Evolutionary conservation across 2,888 invertebrate species (phyloP), one percentile per base, ranked within the genome.

Genomic region (Diarsia dahlii): DNA sequence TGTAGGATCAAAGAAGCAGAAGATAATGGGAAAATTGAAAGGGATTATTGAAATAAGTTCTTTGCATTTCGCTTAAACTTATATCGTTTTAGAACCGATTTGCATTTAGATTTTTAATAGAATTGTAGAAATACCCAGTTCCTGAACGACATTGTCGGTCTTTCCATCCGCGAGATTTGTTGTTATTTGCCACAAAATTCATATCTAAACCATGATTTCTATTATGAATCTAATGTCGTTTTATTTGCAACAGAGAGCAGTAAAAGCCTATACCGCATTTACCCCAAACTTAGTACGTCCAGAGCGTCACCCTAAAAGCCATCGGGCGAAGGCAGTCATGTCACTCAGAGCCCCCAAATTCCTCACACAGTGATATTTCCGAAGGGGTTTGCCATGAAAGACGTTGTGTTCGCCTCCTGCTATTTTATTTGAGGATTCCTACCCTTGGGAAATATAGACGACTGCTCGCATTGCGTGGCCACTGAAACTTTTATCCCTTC

Each of bases 291-390:
- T 50, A 64, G 56, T 75, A 78, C 67, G 28, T 76, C 78, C 68
- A 65, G 50, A 66, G 39, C 71, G 78, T 85, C 88, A 79, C 86
- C 88, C 87, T 89, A 90, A 92, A 92, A 92, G 90, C 88, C 85
- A 88, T 89, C 90, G 79, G 87, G 87, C 86, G 85, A 84, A 70
- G 87, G 85, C 90, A 88, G 90, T 85, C 90, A 75, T 88, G 92
- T 91, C 91, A 90, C 90, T 92, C 91, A 91, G 91, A 91, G 89
- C 90, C 88, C 89, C 89, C 83, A 92, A 92, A 93, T 92, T 93
- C 91, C 90, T 88, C 84, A 84, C 84, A 84, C 89, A 89, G 88
- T 89, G 90, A 92, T 92, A 92, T 93, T 91, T 92, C 89, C 88
- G 87, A 89, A 89, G 84, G 90, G 91, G 89, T 85, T 84, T 88